Conservation (phyloP, 2,888 invertebrate species). For the Dione vanillae region DNA sequence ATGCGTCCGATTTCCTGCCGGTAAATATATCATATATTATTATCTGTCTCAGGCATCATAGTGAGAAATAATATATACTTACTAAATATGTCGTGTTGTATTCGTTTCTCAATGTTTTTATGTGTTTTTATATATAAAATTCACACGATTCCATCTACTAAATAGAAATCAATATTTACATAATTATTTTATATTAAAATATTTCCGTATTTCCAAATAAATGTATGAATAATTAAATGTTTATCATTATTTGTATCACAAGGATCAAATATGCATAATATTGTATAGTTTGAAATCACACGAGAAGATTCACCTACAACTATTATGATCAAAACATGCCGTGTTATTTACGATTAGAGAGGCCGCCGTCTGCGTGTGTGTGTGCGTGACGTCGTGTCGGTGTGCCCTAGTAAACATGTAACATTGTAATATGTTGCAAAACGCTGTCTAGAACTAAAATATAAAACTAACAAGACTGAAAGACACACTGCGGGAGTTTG, state of each 20-base stretch:
- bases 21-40: not conserved
- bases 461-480: constrained; percentile 37
- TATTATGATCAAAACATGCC: constrained; percentile 57
- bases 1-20: not conserved
- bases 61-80: no score
- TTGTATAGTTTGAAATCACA: constrained; percentile 46
- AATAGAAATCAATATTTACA: not conserved
- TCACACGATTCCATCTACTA: no score
- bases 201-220: not conserved
- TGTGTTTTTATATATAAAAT: no score
- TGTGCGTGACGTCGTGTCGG: constrained; percentile 74
- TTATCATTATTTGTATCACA: not conserved
- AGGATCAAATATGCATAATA: constrained; percentile 12
- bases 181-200: not conserved
- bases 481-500: constrained; percentile 64
- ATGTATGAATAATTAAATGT: not conserved
- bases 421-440: constrained; percentile 45
- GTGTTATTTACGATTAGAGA: constrained; percentile 73
- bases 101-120: no score
- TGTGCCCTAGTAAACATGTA: constrained; percentile 51
- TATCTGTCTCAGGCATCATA: no score
- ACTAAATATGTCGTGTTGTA: no score
- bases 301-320: constrained; percentile 53
- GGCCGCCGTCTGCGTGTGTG: constrained; percentile 58
- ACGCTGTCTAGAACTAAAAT: constrained; percentile 47